phyloP scores from a whole-genome alignment of 2,888 invertebrate species.

The Folsomia candida region DNA sequence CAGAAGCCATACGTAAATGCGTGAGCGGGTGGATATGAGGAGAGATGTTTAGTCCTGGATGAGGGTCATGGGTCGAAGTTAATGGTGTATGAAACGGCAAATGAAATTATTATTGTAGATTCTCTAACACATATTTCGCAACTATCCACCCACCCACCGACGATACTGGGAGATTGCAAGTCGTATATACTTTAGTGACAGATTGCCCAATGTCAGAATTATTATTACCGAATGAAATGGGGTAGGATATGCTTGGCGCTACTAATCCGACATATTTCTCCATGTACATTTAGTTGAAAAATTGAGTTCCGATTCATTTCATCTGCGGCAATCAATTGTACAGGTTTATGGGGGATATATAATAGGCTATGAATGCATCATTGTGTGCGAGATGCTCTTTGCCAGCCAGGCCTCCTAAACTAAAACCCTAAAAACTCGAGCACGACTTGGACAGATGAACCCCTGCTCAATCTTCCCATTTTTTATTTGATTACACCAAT shows the following conservation, averaged over 20 bases:
- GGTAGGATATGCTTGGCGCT: background rate
- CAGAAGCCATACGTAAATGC: background rate
- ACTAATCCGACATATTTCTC: conserved; percentile 2
- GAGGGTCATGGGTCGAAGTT: background rate
- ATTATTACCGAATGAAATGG: background rate
- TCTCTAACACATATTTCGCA: background rate
- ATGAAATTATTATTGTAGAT: conserved; percentile 5
- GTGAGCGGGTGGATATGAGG: background rate
- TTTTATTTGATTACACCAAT: background rate
- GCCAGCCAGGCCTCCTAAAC: background rate
- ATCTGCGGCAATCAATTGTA: conserved; percentile 1
- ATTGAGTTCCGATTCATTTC: conserved; percentile 8
- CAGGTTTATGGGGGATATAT: background rate
- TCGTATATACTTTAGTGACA: background rate
- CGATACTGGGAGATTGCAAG: background rate
- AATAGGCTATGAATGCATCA: too few relatives aligned
- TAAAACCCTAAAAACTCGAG: background rate
- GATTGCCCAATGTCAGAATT: too few relatives aligned
- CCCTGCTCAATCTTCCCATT: background rate
- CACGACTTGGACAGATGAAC: background rate
- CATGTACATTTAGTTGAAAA: conserved; percentile 5
- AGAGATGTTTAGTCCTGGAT: background rate
- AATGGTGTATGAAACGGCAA: conserved; percentile 8
- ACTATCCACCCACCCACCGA: background rate
- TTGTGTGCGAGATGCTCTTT: background rate